phyloP scores from a whole-genome alignment of 1,140 invertebrate genomes.

The Trachelipus rathkii region DNA sequence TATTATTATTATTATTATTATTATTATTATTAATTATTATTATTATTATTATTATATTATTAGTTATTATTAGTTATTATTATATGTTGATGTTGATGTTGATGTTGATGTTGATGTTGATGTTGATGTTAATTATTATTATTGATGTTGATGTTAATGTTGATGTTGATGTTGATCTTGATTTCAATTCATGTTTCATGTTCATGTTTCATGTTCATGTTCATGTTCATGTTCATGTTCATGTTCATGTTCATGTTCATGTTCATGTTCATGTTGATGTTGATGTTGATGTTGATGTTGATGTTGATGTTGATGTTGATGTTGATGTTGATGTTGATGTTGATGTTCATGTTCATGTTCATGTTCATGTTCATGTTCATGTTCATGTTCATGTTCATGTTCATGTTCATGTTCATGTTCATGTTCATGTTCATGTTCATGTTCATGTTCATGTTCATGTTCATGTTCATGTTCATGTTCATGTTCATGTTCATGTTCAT shows the following conservation, averaged over 20 bases:
- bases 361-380: background rate
- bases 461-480: background rate
- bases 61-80: no score
- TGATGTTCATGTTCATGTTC: background rate
- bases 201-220: background rate
- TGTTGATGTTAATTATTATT: no score
- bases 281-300: constrained; percentile 9
- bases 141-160: no score
- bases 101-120: background rate
- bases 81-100: no score
- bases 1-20: background rate
- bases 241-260: background rate
- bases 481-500: background rate
- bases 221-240: background rate
- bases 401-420: background rate
- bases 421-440: background rate
- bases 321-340: background rate
- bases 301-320: background rate
- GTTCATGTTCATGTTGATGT: constrained; percentile 2
- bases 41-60: no score
- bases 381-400: background rate
- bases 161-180: constrained; percentile 5
- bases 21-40: background rate
- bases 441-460: background rate
- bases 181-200: background rate